Evolutionary conservation across 2,797 vertebrate species (phyloP).

Genomic region (Anolis apletophallus): DNA sequence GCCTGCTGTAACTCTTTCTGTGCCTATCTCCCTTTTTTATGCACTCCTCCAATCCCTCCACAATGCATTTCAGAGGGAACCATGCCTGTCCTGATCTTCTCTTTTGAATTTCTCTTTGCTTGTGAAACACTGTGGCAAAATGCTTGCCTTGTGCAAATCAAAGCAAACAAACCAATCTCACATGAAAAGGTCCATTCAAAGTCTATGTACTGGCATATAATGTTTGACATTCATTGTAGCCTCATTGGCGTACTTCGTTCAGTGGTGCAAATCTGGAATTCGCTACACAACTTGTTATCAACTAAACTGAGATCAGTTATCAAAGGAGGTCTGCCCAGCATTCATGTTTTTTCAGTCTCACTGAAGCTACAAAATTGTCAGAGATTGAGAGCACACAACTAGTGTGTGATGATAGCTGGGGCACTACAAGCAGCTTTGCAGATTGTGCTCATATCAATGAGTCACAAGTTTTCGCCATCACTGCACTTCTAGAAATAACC

Average conservation of each 20-base stretch:
- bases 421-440: background rate
- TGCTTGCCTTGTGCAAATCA: background rate
- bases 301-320: background rate
- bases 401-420: too few relatives aligned
- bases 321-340: background rate
- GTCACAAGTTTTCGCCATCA: background rate
- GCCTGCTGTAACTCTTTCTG: background rate
- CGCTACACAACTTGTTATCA: background rate
- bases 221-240: background rate
- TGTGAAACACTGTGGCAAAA: background rate
- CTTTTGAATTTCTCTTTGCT: background rate
- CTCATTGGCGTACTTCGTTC: background rate
- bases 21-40: background rate
- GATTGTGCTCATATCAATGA: background rate
- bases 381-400: too few relatives aligned
- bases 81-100: background rate
- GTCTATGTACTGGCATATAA: too few relatives aligned
- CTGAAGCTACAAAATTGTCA: background rate
- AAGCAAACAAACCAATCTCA: background rate
- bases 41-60: background rate
- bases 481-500: too few relatives aligned
- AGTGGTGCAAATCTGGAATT: background rate
- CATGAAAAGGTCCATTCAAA: background rate
- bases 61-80: background rate
- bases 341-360: background rate